Conservation (phyloP, 2,888 invertebrate species). For the Balanococcus diminutus region DNA sequence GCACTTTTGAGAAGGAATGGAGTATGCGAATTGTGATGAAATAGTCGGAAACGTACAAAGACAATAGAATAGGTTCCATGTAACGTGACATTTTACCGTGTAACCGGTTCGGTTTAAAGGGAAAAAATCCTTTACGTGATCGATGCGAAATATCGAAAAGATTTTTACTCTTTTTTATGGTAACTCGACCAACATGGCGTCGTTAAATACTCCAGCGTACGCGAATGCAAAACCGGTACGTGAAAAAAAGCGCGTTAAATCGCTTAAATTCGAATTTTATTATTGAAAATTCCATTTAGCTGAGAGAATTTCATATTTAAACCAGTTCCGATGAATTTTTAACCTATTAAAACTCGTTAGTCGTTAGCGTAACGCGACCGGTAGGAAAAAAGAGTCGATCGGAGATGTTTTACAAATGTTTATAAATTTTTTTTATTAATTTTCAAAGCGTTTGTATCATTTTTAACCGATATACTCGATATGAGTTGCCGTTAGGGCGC, state of each 20-base stretch:
- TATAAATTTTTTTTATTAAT: neutral
- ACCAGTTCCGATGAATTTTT: slow-evolving; percentile 34
- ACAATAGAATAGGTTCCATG: neutral
- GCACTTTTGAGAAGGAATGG: neutral
- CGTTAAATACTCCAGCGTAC: neutral
- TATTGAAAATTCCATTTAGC: neutral
- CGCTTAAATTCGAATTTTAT: slow-evolving; percentile 34
- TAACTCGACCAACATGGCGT: neutral
- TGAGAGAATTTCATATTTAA: slow-evolving; percentile 17
- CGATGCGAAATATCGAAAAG: neutral
- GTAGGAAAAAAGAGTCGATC: slow-evolving; percentile 21
- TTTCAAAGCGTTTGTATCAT: slow-evolving; percentile 18
- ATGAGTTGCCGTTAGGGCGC: neutral
- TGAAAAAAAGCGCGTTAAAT: neutral
- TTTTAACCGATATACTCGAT: neutral
- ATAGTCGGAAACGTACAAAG: neutral
- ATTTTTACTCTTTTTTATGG: neutral
- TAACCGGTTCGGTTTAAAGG: neutral
- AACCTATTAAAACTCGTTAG: slow-evolving; percentile 37
- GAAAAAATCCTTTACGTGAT: neutral
- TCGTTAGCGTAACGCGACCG: neutral
- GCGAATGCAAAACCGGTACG: neutral
- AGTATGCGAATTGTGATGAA: neutral
- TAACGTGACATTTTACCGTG: neutral
- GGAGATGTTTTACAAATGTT: slow-evolving; percentile 14